Percentiles rank a stretch among this genome's conserved stretches.
Evolutionary conservation across 2,797 vertebrate species (phyloP).

Genomic region (Chloroceryle inda): DNA sequence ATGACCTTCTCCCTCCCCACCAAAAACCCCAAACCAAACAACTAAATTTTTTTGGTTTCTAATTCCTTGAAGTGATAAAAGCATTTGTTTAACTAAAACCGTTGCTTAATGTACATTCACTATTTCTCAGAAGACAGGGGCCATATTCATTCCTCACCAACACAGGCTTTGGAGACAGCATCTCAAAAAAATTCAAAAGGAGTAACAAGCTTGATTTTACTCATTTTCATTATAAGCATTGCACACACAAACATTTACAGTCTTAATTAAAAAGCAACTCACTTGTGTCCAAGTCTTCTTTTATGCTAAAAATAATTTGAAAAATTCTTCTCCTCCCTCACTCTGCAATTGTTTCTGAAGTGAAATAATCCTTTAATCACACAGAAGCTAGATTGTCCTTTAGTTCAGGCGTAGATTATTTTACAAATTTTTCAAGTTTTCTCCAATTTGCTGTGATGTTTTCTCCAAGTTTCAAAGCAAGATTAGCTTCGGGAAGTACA

Average conservation of each 20-base stretch:
- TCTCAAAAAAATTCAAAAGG: background rate
- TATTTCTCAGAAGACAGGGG: background rate
- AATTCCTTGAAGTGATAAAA: background rate
- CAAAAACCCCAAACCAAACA: background rate
- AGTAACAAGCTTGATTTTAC: background rate
- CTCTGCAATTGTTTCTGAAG: background rate
- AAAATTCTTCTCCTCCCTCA: background rate
- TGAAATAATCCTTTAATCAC: constrained; percentile 46
- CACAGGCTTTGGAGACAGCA: background rate
- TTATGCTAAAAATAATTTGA: background rate
- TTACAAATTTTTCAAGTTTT: constrained; percentile 55
- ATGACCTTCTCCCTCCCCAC: background rate
- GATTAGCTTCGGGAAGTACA: constrained; percentile 50
- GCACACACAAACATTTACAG: background rate
- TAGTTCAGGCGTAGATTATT: constrained; percentile 50
- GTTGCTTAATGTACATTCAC: background rate
- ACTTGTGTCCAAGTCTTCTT: background rate
- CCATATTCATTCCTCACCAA: background rate
- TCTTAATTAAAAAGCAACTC: background rate
- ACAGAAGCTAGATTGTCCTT: background rate
- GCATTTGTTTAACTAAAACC: background rate
- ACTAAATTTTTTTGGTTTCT: background rate
- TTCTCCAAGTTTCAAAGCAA: background rate
- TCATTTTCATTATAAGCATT: background rate
- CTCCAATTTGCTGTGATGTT: background rate